phyloP scores from a whole-genome alignment of 1,140 invertebrate genomes.

The Drosophila sturtevanti region DNA sequence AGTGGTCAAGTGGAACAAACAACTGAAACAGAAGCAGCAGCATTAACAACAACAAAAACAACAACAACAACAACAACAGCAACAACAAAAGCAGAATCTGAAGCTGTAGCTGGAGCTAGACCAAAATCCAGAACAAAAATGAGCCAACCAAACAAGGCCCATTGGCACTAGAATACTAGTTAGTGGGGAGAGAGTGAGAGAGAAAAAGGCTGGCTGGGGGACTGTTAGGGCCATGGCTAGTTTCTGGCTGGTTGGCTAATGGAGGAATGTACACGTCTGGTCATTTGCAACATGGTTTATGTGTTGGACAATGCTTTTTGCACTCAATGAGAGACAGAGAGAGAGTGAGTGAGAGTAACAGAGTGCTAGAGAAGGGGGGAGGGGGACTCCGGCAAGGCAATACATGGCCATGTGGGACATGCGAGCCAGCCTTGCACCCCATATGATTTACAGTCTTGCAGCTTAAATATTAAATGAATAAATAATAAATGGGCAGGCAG shows the following conservation, averaged over 20 bases:
- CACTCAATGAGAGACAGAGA: slow-evolving; percentile 61
- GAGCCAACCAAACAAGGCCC: slow-evolving; percentile 54
- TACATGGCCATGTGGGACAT: slow-evolving; percentile 38
- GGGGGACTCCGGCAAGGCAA: slow-evolving; percentile 22
- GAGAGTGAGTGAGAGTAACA: too few relatives aligned
- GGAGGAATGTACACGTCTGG: slow-evolving; percentile 66
- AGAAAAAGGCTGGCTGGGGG: background rate
- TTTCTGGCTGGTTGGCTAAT: slow-evolving; percentile 45
- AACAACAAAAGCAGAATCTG: slow-evolving; percentile 19
- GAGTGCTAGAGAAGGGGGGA: too few relatives aligned
- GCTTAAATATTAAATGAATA: slow-evolving; percentile 76
- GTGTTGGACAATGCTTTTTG: slow-evolving; percentile 77
- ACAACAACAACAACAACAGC: slow-evolving; percentile 7
- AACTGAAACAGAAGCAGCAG: slow-evolving; percentile 46
- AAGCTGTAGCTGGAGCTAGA: slow-evolving; percentile 23
- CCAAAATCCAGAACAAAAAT: slow-evolving; percentile 44
- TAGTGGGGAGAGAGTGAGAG: background rate
- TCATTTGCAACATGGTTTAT: slow-evolving; percentile 80
- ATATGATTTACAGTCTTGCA: slow-evolving; percentile 57
- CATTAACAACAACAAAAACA: slow-evolving; percentile 9
- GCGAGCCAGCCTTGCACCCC: slow-evolving; percentile 22
- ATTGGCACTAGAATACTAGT: slow-evolving; percentile 30
- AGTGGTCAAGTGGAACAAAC: slow-evolving; percentile 80
- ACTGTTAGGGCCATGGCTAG: slow-evolving; percentile 15
- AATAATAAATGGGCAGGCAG: slow-evolving; percentile 52